Percentiles rank a stretch among this genome's conserved stretches.
Conservation (phyloP, 2,797 vertebrate species). For the Tragopan temminckii region DNA sequence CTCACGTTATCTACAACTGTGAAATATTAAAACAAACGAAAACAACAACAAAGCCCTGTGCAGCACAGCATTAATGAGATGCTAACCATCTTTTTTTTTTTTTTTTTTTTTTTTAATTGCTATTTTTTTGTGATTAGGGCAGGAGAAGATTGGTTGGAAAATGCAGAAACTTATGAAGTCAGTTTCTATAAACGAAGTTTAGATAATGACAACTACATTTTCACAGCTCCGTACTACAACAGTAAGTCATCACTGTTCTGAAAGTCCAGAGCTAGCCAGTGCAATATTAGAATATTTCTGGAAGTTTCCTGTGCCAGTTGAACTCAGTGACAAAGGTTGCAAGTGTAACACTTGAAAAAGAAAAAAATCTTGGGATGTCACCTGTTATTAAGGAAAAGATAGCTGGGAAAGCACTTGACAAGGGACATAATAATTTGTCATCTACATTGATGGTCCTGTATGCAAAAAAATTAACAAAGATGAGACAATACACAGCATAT, state of each 20-base stretch:
- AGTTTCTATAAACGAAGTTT: slow-evolving; percentile 98
- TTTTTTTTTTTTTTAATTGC: background rate
- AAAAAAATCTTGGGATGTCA: background rate
- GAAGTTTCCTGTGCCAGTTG: background rate
- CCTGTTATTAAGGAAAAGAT: background rate
- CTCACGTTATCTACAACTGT: background rate
- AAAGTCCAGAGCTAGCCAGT: background rate
- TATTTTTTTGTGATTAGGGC: slow-evolving; percentile 82
- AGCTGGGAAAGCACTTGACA: background rate
- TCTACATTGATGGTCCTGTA: background rate
- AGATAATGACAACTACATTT: slow-evolving; percentile 97
- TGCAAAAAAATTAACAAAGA: background rate
- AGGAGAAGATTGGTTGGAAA: slow-evolving; percentile 94
- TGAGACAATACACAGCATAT: background rate
- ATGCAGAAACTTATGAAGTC: slow-evolving; percentile 94
- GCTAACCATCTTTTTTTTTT: background rate
- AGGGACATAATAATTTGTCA: background rate
- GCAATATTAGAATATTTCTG: background rate
- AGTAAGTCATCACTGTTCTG: slow-evolving; percentile 83
- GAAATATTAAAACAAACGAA: background rate
- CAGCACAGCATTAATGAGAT: background rate
- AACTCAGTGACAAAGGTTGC: background rate
- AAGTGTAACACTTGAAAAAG: background rate
- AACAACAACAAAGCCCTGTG: background rate
- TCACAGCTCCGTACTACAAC: slow-evolving; percentile 94